phyloP scores from a whole-genome alignment of 2,797 vertebrate species.

The Danio choprae region DNA sequence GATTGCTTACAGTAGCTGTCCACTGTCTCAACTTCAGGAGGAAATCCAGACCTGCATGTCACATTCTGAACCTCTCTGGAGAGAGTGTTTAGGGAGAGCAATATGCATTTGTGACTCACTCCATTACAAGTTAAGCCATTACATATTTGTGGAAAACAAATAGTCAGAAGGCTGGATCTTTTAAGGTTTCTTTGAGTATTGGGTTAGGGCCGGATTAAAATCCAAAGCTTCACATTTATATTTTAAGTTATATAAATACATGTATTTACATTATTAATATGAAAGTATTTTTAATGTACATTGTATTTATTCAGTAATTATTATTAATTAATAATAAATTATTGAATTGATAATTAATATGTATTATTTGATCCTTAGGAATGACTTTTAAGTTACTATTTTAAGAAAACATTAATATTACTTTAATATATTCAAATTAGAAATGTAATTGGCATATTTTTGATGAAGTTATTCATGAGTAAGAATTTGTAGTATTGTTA shows the following conservation, averaged over 20 bases:
- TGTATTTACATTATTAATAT: too few species aligned
- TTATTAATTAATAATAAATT: too few species aligned
- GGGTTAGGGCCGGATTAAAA: neutral
- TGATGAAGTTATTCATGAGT: neutral
- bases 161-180: neutral
- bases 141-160: neutral
- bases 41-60: neutral
- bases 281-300: too few species aligned
- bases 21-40: neutral
- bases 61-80: conserved; percentile 8
- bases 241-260: neutral
- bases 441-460: neutral
- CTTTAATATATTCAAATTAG: neutral
- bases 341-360: too few species aligned
- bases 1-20: neutral
- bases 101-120: neutral
- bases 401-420: neutral
- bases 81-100: neutral
- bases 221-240: neutral
- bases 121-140: neutral
- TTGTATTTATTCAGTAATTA: too few species aligned
- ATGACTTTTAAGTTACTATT: neutral
- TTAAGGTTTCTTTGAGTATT: neutral
- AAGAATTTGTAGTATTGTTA: neutral
- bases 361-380: neutral